A percentile compares a stretch with the other conserved stretches of the same genome.
Conservation (phyloP, 2,113 vertebrate species). For the Cyanoliseus patagonus region DNA sequence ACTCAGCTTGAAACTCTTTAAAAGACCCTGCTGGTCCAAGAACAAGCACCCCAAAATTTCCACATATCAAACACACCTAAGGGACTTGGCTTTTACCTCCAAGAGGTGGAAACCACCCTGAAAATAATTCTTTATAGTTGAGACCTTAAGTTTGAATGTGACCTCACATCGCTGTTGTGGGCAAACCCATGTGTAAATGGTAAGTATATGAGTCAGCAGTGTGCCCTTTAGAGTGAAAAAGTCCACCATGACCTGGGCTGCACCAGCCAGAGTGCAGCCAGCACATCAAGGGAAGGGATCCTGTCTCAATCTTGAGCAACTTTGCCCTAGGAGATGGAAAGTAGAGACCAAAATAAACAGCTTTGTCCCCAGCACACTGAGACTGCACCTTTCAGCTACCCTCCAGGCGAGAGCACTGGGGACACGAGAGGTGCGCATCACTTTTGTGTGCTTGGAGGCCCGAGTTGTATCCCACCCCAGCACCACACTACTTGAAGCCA, state of each 20-base stretch:
- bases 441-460: not conserved
- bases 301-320: not conserved
- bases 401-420: not conserved
- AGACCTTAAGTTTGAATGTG: not conserved
- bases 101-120: accelerated
- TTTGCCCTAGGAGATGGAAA: not conserved
- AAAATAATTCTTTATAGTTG: not conserved
- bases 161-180: not conserved
- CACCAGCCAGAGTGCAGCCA: not conserved
- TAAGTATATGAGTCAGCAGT: not conserved
- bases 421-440: accelerated
- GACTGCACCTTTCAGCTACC: not conserved
- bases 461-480: not conserved
- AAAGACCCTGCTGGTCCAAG: not conserved
- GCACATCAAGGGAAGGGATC: accelerated
- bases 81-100: not conserved
- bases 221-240: not conserved
- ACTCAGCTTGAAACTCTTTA: not conserved
- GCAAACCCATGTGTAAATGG: not conserved
- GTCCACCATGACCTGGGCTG: not conserved
- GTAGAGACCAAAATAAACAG: not conserved
- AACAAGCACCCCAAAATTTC: not conserved
- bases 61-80: not conserved
- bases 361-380: not conserved
- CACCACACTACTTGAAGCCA: not conserved